Evolutionary conservation across 2,888 invertebrate genomes (phyloP).

Genomic region (Patella depressa): DNA sequence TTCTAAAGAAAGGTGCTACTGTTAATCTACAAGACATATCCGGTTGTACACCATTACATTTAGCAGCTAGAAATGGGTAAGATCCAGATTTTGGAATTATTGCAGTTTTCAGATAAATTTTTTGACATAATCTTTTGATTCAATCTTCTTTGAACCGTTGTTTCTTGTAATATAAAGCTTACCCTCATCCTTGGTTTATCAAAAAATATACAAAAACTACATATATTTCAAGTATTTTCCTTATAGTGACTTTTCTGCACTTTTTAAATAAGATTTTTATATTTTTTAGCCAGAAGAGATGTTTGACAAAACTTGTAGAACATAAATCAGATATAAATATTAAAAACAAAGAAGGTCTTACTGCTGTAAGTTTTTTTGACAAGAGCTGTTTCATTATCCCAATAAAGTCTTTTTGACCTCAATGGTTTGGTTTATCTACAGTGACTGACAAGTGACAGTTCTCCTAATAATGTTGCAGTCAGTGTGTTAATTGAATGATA

Average conservation of each 20-base stretch:
- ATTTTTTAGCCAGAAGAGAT: slow-evolving; percentile 62
- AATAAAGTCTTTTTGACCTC: too few relatives aligned
- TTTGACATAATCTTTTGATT: too few relatives aligned
- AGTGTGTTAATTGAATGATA: too few relatives aligned
- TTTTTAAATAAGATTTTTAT: background rate
- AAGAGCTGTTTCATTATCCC: too few relatives aligned
- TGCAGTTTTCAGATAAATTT: too few relatives aligned
- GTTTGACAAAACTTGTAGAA: slow-evolving; percentile 64
- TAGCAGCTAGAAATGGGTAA: slow-evolving; percentile 68
- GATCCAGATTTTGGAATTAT: background rate
- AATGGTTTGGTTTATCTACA: too few relatives aligned
- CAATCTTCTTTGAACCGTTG: background rate
- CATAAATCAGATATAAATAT: slow-evolving; percentile 66
- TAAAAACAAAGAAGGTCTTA: slow-evolving; percentile 67
- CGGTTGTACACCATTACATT: slow-evolving; percentile 66
- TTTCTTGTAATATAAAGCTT: background rate
- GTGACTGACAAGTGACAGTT: too few relatives aligned
- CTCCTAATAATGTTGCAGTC: too few relatives aligned
- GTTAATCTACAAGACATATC: slow-evolving; percentile 64
- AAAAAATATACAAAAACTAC: background rate
- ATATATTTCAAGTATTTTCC: background rate
- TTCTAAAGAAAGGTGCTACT: slow-evolving; percentile 64
- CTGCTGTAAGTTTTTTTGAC: slow-evolving; percentile 52
- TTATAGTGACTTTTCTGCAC: background rate
- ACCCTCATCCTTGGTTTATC: background rate